A percentile compares a stretch with the other conserved stretches of the same genome.
Conservation (phyloP, 2,797 vertebrate species). For the Enteromius afrohamiltoni region DNA sequence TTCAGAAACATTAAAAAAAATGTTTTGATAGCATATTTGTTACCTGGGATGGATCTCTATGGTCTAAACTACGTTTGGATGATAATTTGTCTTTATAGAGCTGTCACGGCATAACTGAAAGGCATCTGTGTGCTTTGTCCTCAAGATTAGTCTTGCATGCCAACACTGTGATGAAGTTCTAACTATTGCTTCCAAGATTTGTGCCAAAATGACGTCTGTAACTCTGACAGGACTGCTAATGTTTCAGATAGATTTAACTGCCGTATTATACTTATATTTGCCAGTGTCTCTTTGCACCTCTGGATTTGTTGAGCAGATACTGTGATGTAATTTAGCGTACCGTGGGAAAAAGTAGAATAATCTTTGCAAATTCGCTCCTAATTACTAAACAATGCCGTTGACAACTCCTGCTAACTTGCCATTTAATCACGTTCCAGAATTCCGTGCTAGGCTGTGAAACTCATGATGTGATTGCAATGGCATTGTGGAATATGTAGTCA, state of each 20-base stretch:
- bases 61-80: not conserved
- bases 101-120: not conserved
- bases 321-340: conserved; percentile 43
- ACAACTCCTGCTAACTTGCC: not conserved
- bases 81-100: conserved; percentile 8
- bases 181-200: conserved; percentile 26
- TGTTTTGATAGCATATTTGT: not conserved
- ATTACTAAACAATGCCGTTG: not conserved
- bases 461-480: not conserved
- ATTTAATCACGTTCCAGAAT: conserved; percentile 12
- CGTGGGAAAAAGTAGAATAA: conserved; percentile 16
- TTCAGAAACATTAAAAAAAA: not conserved
- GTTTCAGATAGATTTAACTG: conserved; percentile 40
- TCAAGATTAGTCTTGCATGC: conserved; percentile 28
- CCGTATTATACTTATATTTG: conserved; percentile 38
- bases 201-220: conserved; percentile 25
- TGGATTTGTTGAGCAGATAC: conserved; percentile 50
- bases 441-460: conserved; percentile 3
- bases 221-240: conserved; percentile 43
- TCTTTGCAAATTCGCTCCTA: conserved; percentile 20
- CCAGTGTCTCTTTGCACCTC: conserved; percentile 39
- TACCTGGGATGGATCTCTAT: not conserved
- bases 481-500: not conserved
- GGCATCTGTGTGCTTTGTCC: conserved; percentile 1
- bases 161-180: conserved; percentile 39